These are phyloP conservation scores for Cosmorhoe ocellata DNA, from an alignment of 2,888 invertebrate species.

Conservation along the genomic window DNA sequence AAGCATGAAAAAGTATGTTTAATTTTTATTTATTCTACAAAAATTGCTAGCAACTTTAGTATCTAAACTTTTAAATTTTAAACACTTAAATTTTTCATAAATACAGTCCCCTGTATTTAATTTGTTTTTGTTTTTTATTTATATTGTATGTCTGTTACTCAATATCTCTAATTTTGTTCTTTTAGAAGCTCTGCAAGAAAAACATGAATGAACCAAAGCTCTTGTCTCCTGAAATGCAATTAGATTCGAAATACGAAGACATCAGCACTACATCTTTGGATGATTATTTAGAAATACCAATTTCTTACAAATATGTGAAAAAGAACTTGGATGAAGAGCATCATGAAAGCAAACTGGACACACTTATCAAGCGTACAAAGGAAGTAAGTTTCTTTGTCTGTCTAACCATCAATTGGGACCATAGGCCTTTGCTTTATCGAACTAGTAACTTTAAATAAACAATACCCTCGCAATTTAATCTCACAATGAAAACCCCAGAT, in stretches of 20 bases:
- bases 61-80: too few species aligned
- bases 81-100: too few species aligned
- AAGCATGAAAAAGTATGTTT: conserved; percentile 16
- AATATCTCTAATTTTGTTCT: not conserved
- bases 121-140: too few species aligned
- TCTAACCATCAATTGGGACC: not conserved
- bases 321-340: not conserved
- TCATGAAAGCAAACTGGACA: conserved; percentile 42
- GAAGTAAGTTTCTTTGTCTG: conserved; percentile 37
- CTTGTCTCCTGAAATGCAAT: not conserved
- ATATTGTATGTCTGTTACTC: too few species aligned
- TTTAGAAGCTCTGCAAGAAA: conserved; percentile 1
- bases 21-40: not conserved
- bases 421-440: too few species aligned
- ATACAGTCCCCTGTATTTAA: too few species aligned
- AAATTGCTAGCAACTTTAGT: not conserved
- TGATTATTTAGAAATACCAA: conserved; percentile 11
- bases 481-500: too few species aligned
- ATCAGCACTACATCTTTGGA: conserved; percentile 24
- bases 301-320: conserved; percentile 16
- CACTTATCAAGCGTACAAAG: conserved; percentile 46
- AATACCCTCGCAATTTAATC: too few species aligned
- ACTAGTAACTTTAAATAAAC: too few species aligned
- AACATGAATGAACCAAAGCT: not conserved
- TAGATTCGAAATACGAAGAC: conserved; percentile 19